These are phyloP conservation scores for Chelonia mydas DNA, from an alignment of 2,797 vertebrate genomes.

Conservation along the genomic window DNA sequence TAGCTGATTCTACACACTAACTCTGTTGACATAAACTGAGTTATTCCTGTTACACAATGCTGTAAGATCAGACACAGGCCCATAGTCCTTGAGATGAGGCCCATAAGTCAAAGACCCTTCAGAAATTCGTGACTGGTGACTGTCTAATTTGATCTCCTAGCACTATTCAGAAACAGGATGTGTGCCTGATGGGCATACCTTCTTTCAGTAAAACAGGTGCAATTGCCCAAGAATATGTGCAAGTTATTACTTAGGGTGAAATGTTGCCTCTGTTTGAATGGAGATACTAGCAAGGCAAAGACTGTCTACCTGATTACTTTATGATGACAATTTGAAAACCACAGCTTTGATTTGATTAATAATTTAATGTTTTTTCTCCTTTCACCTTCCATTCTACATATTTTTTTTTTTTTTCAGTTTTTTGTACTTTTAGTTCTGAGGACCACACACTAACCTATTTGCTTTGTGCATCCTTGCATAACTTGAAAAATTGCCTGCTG, in stretches of 20 bases:
- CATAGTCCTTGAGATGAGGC: not conserved
- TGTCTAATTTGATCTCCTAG: not conserved
- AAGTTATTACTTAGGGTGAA: slow-evolving; percentile 27
- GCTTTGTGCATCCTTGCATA: not conserved
- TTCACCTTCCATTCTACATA: not conserved
- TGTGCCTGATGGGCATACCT: not conserved
- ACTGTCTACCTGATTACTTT: not conserved
- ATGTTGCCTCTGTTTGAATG: not conserved
- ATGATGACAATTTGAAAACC: slow-evolving; percentile 17
- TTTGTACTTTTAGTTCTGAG: slow-evolving; percentile 36
- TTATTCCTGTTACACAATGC: slow-evolving; percentile 8
- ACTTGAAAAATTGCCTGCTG: slow-evolving; percentile 23
- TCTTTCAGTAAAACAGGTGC: slow-evolving; percentile 35
- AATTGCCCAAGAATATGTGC: not conserved
- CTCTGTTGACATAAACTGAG: not conserved
- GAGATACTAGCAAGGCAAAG: not conserved
- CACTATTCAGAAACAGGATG: not conserved
- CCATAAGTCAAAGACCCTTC: not conserved
- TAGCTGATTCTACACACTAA: not conserved
- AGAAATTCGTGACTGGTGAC: not conserved
- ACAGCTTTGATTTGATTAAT: not conserved
- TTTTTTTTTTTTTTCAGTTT: slow-evolving; percentile 16
- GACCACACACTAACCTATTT: not conserved
- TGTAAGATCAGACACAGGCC: not conserved
- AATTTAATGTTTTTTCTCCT: not conserved